A percentile compares a stretch with the other conserved stretches of the same genome.
These are phyloP conservation scores for Leptopilina drosophilae DNA, from an alignment of 2,888 invertebrate genomes.

Conservation along the genomic window DNA sequence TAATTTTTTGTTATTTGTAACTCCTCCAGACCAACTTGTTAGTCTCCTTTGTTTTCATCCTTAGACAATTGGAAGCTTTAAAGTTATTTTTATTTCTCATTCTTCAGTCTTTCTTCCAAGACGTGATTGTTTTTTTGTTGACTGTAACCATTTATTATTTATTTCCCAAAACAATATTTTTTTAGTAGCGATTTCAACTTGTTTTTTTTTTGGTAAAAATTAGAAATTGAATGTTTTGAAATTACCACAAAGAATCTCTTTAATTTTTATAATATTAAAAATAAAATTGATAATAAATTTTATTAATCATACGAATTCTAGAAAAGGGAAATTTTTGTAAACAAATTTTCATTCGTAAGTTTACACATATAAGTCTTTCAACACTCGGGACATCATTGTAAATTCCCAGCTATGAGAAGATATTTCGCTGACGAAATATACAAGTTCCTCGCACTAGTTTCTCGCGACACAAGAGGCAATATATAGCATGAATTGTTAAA, in stretches of 20 bases:
- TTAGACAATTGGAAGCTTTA: not conserved
- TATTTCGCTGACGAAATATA: conserved; percentile 3
- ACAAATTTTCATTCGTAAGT: not conserved
- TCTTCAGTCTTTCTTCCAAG: not conserved
- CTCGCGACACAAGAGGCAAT: not conserved
- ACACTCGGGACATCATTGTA: not conserved
- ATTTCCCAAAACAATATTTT: too few species aligned
- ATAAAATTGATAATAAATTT: not conserved
- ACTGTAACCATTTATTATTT: too few species aligned
- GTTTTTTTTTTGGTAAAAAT: too few species aligned
- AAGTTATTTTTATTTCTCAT: not conserved
- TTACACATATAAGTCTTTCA: not conserved
- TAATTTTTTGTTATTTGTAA: conserved; percentile 36
- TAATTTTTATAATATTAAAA: too few species aligned
- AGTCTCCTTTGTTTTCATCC: conserved; percentile 4
- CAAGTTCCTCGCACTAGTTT: conserved; percentile 2
- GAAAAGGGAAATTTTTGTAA: not conserved
- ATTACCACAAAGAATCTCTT: too few species aligned
- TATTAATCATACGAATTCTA: not conserved
- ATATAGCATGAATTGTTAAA: conserved; percentile 7
- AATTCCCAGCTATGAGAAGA: conserved; percentile 4
- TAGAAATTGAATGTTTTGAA: too few species aligned
- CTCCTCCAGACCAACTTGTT: conserved; percentile 14
- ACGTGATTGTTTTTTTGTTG: too few species aligned
- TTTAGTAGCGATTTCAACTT: too few species aligned